A percentile compares a stretch with the other conserved stretches of the same genome.
phyloP scores from a whole-genome alignment of 1,140 invertebrate species.

The Galendromus occidentalis region DNA sequence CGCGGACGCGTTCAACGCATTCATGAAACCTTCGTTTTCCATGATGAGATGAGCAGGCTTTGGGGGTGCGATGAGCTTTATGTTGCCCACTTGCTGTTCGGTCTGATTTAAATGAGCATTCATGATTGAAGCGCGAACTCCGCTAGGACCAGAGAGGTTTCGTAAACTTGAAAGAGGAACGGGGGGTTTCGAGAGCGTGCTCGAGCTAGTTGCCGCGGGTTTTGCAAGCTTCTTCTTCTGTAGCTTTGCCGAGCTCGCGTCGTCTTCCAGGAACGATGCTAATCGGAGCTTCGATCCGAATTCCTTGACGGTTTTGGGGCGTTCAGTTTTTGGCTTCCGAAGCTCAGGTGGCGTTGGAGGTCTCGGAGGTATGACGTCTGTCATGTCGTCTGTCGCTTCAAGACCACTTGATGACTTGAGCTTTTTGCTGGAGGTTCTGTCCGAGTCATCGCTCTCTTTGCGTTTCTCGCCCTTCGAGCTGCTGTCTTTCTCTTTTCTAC shows the following conservation, averaged over 20 bases:
- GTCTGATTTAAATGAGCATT: neutral
- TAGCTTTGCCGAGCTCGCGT: slow-evolving; percentile 19
- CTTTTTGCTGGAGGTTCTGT: neutral
- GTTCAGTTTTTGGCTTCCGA: slow-evolving; percentile 22
- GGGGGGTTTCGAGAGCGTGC: neutral
- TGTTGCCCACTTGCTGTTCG: slow-evolving; percentile 3
- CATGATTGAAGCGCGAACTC: slow-evolving; percentile 1
- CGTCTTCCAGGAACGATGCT: slow-evolving; percentile 33
- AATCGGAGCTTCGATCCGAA: slow-evolving; percentile 68
- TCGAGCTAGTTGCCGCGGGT: neutral
- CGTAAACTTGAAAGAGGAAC: neutral
- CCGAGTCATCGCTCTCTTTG: slow-evolving; percentile 29
- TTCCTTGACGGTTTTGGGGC: slow-evolving; percentile 65
- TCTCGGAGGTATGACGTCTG: slow-evolving; percentile 16
- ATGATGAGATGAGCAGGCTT: slow-evolving; percentile 1
- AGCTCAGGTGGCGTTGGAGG: slow-evolving; percentile 7
- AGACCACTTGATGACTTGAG: neutral
- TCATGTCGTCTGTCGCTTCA: slow-evolving; percentile 10
- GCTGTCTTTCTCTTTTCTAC: slow-evolving; percentile 15
- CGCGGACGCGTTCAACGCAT: neutral
- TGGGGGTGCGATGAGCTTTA: neutral
- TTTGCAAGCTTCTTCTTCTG: neutral
- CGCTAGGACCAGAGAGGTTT: slow-evolving; percentile 10
- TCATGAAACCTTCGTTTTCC: slow-evolving; percentile 9
- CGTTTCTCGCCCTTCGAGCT: slow-evolving; percentile 13